A percentile compares a stretch with the other conserved stretches of the same genome.
Evolutionary conservation across 1,140 invertebrate genomes (phyloP).

Genomic region (Brachionus rotundiformis): DNA sequence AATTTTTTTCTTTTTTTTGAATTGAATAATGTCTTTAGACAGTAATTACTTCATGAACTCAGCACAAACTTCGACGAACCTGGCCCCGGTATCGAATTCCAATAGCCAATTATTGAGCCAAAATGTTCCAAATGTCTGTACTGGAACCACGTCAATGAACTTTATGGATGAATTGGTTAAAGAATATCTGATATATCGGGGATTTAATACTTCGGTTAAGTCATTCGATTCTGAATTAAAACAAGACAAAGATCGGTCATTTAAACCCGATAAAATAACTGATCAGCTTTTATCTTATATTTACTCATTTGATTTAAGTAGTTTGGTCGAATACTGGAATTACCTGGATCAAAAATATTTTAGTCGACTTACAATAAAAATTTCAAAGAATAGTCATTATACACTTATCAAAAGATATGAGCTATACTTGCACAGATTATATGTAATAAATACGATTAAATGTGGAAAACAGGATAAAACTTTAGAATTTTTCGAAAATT

Average conservation of each 20-base stretch:
- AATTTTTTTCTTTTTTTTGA: neutral
- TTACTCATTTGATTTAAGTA: constrained; percentile 74
- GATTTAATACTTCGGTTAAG: constrained; percentile 81
- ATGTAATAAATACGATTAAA: constrained; percentile 79
- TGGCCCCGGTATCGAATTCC: neutral
- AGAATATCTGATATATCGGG: constrained; percentile 85
- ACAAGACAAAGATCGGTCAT: constrained; percentile 85
- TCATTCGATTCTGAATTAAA: constrained; percentile 82
- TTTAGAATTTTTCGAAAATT: constrained; percentile 82
- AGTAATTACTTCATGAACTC: constrained; percentile 29
- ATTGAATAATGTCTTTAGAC: constrained; percentile 20
- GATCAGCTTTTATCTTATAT: constrained; percentile 81
- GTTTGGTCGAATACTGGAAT: constrained; percentile 79
- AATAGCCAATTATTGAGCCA: neutral
- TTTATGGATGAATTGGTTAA: constrained; percentile 84
- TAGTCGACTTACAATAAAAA: constrained; percentile 68
- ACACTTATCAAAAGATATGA: constrained; percentile 81
- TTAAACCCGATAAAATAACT: constrained; percentile 83
- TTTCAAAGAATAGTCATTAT: constrained; percentile 73
- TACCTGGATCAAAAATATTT: constrained; percentile 84
- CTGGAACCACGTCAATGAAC: constrained; percentile 47
- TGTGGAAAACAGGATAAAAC: constrained; percentile 81
- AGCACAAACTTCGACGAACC: neutral
- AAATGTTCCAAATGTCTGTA: neutral
- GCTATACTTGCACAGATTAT: constrained; percentile 82